Base-by-base conservation (phyloP, 1,140 invertebrate species). In the Magallana ariakensis region DNA sequence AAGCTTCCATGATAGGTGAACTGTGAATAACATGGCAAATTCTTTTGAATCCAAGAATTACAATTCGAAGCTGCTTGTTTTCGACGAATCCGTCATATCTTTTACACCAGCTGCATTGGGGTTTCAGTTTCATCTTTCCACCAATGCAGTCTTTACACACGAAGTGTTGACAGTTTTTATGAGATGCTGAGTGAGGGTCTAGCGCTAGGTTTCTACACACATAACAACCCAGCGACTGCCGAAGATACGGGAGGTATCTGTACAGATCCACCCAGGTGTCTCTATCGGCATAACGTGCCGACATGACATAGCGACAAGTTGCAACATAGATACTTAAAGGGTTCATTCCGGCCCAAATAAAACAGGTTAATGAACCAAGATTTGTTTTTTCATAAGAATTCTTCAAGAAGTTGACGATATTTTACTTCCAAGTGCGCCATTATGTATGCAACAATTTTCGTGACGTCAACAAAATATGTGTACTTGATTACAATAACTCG, bases 41-140 rank as follows among this genome's bases (percentile, higher is more conserved):
- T 90, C 97, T 97, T 94, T 97, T 97, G 93, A 98, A 98, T 95
- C 97, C 98, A 91, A 97, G 96, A 83, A 98, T 93, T 26, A 98
- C 94, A 92, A 97, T 97, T 84, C 97, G 95, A 91, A 98, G 95
- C 88, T 97, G 96, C 87, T 96, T 96, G 95, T 98, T 98, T 94
- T 98, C 97, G 26, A 96, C 95, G 94, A 98, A 98, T 89, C 96
- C 96, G 16, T 96, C 96, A 92, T 97, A 97, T 92, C 97, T 97
- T 94, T 97, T 97, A 94, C 98, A 98, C 96, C 97, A 97, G 87
- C 96, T 96, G 93, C 98, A 98, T 0, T 96, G 96, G 0, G 97
- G 97, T 92, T 97, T 97, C 22, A 98, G 95, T 93, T 97, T 97
- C 94, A 98, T 98, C 89, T 96, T 96, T 3, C 97, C 97, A 80